phyloP scores from a whole-genome alignment of 2,113 vertebrate species.

The Megaceryle torquata region DNA sequence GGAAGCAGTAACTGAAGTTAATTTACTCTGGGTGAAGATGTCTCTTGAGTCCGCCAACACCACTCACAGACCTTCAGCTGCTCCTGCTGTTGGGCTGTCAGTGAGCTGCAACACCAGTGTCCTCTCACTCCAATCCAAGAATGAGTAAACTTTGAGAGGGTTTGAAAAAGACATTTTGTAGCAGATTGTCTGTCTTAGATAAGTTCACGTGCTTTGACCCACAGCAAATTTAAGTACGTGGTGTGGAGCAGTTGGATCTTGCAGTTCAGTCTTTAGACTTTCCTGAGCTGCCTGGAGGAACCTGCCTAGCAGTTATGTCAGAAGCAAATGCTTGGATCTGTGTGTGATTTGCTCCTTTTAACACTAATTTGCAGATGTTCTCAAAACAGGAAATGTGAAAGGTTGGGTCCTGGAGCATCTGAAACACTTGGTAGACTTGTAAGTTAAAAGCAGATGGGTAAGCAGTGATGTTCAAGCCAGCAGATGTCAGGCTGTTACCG shows the following conservation, averaged over 20 bases:
- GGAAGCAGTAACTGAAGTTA: background rate
- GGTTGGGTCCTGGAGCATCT: background rate
- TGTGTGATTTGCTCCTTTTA: background rate
- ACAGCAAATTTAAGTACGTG: rapidly evolving
- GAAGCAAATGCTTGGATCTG: background rate
- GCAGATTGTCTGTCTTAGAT: background rate
- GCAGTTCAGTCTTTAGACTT: background rate
- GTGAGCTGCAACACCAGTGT: background rate
- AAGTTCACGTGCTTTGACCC: background rate
- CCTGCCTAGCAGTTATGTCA: rapidly evolving
- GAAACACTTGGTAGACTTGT: background rate
- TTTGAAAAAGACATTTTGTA: background rate
- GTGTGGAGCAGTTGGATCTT: background rate
- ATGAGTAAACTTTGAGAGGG: background rate
- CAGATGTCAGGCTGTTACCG: slow-evolving; percentile 51
- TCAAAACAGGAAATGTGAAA: background rate
- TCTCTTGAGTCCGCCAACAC: background rate
- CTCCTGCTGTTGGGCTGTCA: background rate
- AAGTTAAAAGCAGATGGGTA: background rate
- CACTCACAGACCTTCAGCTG: rapidly evolving
- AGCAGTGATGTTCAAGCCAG: slow-evolving; percentile 18
- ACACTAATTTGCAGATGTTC: background rate
- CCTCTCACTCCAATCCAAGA: background rate
- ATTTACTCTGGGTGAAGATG: background rate
- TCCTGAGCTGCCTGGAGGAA: background rate